Evolutionary conservation across 2,888 invertebrate genomes (phyloP).

Genomic region (Cerastoderma edule): DNA sequence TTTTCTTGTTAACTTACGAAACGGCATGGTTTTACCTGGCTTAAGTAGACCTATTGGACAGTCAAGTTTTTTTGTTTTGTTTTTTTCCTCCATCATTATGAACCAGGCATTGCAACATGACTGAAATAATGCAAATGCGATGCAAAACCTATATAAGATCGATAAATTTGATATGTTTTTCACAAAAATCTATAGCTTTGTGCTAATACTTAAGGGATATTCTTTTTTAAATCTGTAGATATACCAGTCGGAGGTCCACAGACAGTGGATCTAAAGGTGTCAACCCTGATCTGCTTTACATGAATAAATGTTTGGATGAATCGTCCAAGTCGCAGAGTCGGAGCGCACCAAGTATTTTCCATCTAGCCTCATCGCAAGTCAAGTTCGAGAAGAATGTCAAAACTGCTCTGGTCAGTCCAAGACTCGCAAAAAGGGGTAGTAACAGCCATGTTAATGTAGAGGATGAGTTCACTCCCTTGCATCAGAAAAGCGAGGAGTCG

Average conservation of each 20-base stretch:
- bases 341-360: conserved; percentile 78
- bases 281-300: conserved; percentile 32
- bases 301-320: conserved; percentile 29
- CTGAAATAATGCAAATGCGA: no score
- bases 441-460: conserved; percentile 21
- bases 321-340: conserved; percentile 43
- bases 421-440: conserved; percentile 39
- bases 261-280: conserved; percentile 51
- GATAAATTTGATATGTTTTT: no score
- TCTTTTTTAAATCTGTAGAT: no score
- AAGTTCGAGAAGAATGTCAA: conserved; percentile 69
- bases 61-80: no score
- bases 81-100: no score
- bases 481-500: conserved; percentile 14
- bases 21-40: no score
- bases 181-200: no score
- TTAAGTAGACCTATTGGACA: no score
- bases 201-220: no score
- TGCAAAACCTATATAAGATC: no score
- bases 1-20: no score
- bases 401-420: conserved; percentile 58
- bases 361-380: conserved; percentile 76
- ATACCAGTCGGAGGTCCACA: conserved; percentile 69
- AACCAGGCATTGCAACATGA: no score
- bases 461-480: conserved; percentile 46